Conservation (phyloP, 2,888 invertebrate genomes). For the Meiosimyza decipiens region DNA sequence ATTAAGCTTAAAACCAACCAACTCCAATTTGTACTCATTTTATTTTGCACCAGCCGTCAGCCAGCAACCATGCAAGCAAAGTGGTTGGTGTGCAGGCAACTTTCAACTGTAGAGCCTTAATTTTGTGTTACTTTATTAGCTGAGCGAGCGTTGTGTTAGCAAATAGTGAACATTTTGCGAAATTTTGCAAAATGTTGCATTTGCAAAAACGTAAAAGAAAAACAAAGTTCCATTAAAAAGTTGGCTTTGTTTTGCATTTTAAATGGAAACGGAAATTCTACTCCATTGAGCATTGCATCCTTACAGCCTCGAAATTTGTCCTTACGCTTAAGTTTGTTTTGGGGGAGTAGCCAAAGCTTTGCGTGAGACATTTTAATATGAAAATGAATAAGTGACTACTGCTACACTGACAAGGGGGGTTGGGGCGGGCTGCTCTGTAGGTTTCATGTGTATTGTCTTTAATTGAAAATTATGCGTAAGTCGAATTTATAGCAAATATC, state of each 20-base stretch:
- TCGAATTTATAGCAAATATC: slow-evolving; percentile 3
- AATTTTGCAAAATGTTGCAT: background rate
- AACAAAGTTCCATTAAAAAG: background rate
- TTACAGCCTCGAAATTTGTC: background rate
- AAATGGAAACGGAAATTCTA: slow-evolving; percentile 2
- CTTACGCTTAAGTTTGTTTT: background rate
- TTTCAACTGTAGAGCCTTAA: background rate
- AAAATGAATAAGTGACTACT: slow-evolving; percentile 13
- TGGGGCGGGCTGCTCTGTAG: background rate
- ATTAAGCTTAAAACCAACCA: too few relatives aligned
- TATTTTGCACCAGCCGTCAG: too few relatives aligned
- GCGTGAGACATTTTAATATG: background rate
- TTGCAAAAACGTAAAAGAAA: background rate
- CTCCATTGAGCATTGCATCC: background rate
- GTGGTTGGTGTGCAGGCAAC: too few relatives aligned
- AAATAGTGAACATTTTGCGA: background rate
- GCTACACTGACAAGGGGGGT: background rate
- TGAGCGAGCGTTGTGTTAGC: background rate
- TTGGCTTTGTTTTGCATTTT: slow-evolving; percentile 9
- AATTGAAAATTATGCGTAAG: slow-evolving; percentile 25
- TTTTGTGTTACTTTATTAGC: slow-evolving; percentile 2
- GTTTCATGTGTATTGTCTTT: background rate
- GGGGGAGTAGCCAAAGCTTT: background rate
- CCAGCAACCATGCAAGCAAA: too few relatives aligned
- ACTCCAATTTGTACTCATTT: too few relatives aligned